Conservation (phyloP, 2,113 vertebrate genomes). For the Vulpes vulpes region DNA sequence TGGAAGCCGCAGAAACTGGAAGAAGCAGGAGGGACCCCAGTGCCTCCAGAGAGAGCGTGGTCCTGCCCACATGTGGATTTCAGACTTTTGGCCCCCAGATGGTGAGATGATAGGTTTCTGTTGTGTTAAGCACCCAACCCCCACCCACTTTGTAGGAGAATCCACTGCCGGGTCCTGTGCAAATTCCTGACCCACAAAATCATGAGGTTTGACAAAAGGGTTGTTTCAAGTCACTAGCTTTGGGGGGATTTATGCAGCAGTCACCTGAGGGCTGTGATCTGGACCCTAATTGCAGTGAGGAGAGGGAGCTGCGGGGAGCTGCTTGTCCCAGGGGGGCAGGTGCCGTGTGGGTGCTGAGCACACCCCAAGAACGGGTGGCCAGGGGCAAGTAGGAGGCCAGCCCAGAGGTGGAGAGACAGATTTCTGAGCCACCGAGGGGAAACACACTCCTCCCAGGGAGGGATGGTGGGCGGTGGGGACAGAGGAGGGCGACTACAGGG, state of each 20-base stretch:
- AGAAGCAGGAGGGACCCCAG: not conserved
- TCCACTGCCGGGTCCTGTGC: not conserved
- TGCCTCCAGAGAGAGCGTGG: not conserved
- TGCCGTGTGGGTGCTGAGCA: rapidly evolving
- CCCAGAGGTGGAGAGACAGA: not conserved
- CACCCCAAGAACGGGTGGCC: not conserved
- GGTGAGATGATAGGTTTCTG: rapidly evolving
- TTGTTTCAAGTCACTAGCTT: not conserved
- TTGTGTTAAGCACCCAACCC: too few relatives aligned
- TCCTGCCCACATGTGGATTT: not conserved
- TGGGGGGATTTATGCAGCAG: not conserved
- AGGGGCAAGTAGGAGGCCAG: not conserved
- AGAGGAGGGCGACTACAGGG: not conserved
- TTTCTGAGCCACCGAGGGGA: not conserved
- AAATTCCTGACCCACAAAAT: not conserved
- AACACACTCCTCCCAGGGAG: not conserved
- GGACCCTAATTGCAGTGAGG: too few relatives aligned
- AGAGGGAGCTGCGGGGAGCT: rapidly evolving
- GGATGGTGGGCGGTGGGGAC: too few relatives aligned
- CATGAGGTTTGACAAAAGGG: not conserved
- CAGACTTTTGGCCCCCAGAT: not conserved
- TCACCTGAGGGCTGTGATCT: not conserved
- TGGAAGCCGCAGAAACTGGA: not conserved
- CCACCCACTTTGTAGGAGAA: not conserved
- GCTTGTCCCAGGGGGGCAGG: not conserved